Base-by-base conservation (phyloP, 2,113 vertebrate genomes). In the Sarotherodon lohbergeri region DNA sequence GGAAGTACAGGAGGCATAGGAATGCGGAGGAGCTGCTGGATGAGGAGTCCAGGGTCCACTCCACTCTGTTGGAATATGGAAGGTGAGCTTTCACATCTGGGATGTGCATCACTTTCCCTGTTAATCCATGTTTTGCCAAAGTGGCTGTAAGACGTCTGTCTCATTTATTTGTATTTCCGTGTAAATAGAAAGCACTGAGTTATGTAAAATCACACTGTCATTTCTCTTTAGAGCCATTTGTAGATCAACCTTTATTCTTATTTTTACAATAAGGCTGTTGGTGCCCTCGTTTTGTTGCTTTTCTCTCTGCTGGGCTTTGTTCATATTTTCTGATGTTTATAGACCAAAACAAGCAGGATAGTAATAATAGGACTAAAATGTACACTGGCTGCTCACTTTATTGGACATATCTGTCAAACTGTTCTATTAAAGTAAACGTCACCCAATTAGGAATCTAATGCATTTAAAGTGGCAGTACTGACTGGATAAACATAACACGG, bases 1-100 rank as follows among this genome's bases (percentile, higher is more conserved):
- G 99, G 88, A 98, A 97, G 89, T 99, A 99, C 36, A 97, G 96
- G 90, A 96, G 98, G 80, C 98, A 98, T 81, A 95, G 82, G 29
- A 97, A 97, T 66, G 97, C 98, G n/a, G 97, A 96, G 36, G 96
- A 97, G 36, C 94, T 99, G 83, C 90, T 96, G 2, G 98, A 99
- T 29, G 98, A 99, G 90, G 98, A 99, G 83, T 99, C 98, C n/a
- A 97, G 97, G 66, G 97, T 99, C 91, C 98, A 98, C 68, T 97
- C 98, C 73, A 99, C 99, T 0, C 96, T 99, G 85, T 80, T 99
- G 93, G 99, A 99, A 89, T 99, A 98, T 4, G 98, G 98, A 95
- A 98, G 98, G 98, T 98, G 94, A 91, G 82, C 16, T 6, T 17
- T 73, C 36, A 43, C 43, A 9, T 5, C 46, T 5, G 10, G 27